A percentile compares a stretch with the other conserved stretches of the same genome.
Conservation (phyloP, 2,888 invertebrate species). For the Drosophila nigricruria region DNA sequence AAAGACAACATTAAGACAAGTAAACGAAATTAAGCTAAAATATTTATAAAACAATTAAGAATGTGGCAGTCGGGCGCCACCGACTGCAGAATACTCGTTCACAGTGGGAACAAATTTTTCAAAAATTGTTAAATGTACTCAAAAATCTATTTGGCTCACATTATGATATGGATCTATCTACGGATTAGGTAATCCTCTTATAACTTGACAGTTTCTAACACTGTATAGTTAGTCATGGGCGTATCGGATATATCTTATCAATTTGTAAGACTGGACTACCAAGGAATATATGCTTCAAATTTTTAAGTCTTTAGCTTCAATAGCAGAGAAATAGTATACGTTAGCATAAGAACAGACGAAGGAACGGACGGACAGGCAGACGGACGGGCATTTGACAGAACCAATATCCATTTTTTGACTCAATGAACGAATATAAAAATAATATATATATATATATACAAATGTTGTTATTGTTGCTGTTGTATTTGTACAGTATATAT, state of each 20-base stretch:
- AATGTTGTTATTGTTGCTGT: conserved; percentile 5
- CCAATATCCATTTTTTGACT: background rate
- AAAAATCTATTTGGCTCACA: background rate
- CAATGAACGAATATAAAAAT: conserved; percentile 1
- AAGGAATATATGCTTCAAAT: too few relatives aligned
- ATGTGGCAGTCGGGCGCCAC: background rate
- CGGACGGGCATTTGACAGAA: background rate
- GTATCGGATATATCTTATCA: too few relatives aligned
- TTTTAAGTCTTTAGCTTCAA: background rate
- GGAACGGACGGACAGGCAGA: background rate
- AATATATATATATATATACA: conserved; percentile 22
- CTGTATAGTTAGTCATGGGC: too few relatives aligned
- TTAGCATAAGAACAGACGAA: too few relatives aligned
- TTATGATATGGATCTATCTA: background rate
- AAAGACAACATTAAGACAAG: conserved; percentile 53
- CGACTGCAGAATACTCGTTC: conserved; percentile 1
- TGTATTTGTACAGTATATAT: conserved; percentile 39
- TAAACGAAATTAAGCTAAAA: conserved; percentile 53
- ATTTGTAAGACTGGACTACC: too few relatives aligned
- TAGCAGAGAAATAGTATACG: background rate
- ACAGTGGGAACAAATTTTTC: too few relatives aligned
- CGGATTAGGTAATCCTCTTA: background rate
- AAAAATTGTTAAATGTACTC: background rate
- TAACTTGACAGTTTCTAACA: background rate
- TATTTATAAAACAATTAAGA: background rate